Conservation (phyloP, 2,888 invertebrate species). For the Tetragnatha montana region DNA sequence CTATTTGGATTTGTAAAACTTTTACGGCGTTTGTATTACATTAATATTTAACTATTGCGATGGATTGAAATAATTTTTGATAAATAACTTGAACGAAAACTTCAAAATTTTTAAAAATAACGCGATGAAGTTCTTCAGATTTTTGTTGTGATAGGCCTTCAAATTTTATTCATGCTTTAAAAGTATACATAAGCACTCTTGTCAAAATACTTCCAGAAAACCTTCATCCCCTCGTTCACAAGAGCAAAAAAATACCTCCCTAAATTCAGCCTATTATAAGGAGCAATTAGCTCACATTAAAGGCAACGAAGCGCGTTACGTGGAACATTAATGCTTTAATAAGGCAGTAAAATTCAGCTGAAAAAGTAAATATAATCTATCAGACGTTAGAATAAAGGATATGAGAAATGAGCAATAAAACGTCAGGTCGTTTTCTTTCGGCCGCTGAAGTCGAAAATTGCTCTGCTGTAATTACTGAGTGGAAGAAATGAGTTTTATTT, state of each 20-base stretch:
- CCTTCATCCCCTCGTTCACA: background rate
- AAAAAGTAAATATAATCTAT: slow-evolving; percentile 20
- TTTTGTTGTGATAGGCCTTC: too few species aligned
- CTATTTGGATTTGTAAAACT: too few species aligned
- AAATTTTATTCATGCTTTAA: too few species aligned
- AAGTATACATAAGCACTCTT: background rate
- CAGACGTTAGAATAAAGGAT: background rate
- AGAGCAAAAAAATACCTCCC: background rate
- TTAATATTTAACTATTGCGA: too few species aligned
- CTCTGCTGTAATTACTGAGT: slow-evolving; percentile 32
- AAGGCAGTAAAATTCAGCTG: background rate
- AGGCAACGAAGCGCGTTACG: background rate
- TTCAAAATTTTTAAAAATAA: too few species aligned
- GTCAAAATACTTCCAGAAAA: background rate
- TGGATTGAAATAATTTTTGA: too few species aligned
- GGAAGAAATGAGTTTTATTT: slow-evolving; percentile 40
- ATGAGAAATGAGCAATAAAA: slow-evolving; percentile 44
- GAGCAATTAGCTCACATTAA: background rate
- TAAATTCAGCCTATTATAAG: background rate
- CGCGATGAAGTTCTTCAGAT: too few species aligned
- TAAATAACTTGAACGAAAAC: too few species aligned
- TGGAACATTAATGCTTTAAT: background rate
- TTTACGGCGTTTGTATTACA: too few species aligned
- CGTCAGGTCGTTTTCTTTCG: slow-evolving; percentile 18
- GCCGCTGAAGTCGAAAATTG: slow-evolving; percentile 19